Percentiles rank a stretch among this genome's conserved stretches.
These are phyloP conservation scores for Pogonocherus hispidulus DNA, from an alignment of 2,888 invertebrate genomes.

Conservation along the genomic window DNA sequence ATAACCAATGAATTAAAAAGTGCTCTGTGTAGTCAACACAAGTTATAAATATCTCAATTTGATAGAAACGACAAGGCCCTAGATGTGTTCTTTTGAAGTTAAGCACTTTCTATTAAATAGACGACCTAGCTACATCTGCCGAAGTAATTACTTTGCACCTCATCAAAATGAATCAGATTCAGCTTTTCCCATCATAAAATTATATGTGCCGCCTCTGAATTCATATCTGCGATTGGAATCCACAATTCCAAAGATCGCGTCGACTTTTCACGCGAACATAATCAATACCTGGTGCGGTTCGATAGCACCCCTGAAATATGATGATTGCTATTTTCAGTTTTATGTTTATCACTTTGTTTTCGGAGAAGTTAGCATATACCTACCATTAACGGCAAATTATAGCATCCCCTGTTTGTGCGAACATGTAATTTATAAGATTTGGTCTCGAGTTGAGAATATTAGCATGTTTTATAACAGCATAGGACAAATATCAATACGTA, in stretches of 20 bases:
- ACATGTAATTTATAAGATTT: slow-evolving; percentile 25
- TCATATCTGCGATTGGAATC: slow-evolving; percentile 20
- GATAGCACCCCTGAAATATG: slow-evolving; percentile 31
- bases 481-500: no score
- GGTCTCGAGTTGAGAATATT: neutral
- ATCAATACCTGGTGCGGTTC: slow-evolving; percentile 31
- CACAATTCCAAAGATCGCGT: slow-evolving; percentile 13
- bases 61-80: no score
- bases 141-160: no score
- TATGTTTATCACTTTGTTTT: slow-evolving; percentile 46
- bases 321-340: slow-evolving; percentile 40
- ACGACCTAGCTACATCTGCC: no score
- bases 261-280: slow-evolving; percentile 13
- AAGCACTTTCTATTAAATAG: no score
- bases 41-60: no score
- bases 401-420: slow-evolving; percentile 31
- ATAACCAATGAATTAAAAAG: no score
- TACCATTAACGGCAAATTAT: slow-evolving; percentile 37
- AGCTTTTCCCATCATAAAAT: neutral
- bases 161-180: no score
- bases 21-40: no score
- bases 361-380: slow-evolving; percentile 33
- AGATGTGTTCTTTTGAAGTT: no score
- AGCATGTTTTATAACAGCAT: no score
- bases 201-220: slow-evolving; percentile 5